Conservation (phyloP, 2,888 invertebrate species). For the Frankliniella fusca region DNA sequence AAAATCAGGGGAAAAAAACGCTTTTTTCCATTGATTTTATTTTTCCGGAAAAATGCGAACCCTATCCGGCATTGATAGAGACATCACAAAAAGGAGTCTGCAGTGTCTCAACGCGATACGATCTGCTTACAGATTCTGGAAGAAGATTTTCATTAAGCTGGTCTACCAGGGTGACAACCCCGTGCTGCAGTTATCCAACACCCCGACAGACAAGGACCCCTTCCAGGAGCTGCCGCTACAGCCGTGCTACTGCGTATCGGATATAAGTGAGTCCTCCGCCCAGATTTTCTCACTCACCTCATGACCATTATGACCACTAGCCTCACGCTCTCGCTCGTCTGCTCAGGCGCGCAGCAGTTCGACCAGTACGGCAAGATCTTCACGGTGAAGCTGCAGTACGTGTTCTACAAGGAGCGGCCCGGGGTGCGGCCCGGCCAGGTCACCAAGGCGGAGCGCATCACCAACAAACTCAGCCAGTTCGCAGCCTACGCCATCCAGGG, state of each 20-base stretch:
- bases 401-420: conserved; percentile 96
- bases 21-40: no score
- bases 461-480: conserved; percentile 86
- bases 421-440: conserved; percentile 93
- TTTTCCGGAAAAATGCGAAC: conserved; percentile 42
- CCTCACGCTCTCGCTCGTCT: conserved; percentile 27
- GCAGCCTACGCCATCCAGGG: conserved; percentile 91
- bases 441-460: conserved; percentile 86
- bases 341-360: conserved; percentile 87
- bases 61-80: background rate
- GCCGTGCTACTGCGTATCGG: conserved; percentile 92
- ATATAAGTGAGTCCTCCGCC: conserved; percentile 54
- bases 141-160: conserved; percentile 86
- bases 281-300: background rate
- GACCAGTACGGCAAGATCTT: conserved; percentile 99
- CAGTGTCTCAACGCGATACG: background rate
- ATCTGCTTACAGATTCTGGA: conserved; percentile 73
- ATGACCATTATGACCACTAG: background rate
- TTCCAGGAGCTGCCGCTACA: conserved; percentile 93
- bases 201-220: conserved; percentile 79
- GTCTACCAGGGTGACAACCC: conserved; percentile 75
- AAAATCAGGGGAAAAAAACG: no score
- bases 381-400: conserved; percentile 90
- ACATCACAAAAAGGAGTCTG: no score
- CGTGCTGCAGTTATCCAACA: conserved; percentile 79